These are phyloP conservation scores for Synergus laeviventris DNA, from an alignment of 2,888 invertebrate genomes.

Conservation along the genomic window DNA sequence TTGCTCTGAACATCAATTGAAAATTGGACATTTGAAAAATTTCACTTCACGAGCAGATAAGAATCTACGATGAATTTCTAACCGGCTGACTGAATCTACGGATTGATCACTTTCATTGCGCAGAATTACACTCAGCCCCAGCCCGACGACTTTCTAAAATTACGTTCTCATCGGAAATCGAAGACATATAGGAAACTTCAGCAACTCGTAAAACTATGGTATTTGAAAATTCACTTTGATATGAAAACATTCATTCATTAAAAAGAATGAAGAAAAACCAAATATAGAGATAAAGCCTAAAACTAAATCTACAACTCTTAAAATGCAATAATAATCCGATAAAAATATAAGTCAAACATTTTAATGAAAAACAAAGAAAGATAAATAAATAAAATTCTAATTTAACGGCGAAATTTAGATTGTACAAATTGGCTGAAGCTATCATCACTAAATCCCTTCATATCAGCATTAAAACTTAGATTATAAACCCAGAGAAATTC, in stretches of 20 bases:
- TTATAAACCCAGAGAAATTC: constrained; percentile 25
- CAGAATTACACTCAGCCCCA: constrained; percentile 26
- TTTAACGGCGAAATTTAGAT: not conserved
- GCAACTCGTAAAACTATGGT: not conserved
- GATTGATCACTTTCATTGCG: constrained; percentile 39
- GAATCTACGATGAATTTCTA: constrained; percentile 27
- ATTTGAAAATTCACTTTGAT: not conserved
- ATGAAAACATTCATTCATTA: not conserved
- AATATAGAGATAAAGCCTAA: no score
- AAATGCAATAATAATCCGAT: no score
- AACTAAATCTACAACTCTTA: no score
- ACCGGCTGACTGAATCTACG: constrained; percentile 32
- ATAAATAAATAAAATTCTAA: not conserved
- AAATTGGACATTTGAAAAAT: not conserved
- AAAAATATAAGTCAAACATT: no score
- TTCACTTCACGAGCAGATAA: constrained; percentile 11
- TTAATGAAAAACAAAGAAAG: not conserved
- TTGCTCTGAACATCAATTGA: not conserved
- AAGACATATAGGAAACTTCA: not conserved
- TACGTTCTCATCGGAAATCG: constrained; percentile 31
- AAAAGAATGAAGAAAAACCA: no score
- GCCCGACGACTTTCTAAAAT: constrained; percentile 30
- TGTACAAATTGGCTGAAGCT: constrained; percentile 3
- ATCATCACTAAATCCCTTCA: constrained; percentile 30
- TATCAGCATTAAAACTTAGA: constrained; percentile 8